Evolutionary conservation across 2,113 vertebrate genomes (phyloP).

Genomic region (Oreochromis niloticus): DNA sequence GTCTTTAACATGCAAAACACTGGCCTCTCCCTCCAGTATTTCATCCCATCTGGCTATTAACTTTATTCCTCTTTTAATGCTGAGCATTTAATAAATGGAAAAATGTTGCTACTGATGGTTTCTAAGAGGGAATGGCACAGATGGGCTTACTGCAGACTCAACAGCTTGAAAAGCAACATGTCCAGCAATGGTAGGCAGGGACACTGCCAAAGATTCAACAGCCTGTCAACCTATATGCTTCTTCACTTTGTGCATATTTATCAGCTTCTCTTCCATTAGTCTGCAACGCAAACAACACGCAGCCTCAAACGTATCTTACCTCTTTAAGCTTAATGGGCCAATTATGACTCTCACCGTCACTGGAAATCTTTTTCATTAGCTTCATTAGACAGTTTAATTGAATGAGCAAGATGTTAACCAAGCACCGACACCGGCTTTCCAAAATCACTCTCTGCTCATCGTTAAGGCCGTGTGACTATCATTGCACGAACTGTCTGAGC

Average conservation of each 20-base stretch:
- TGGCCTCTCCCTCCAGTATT: neutral
- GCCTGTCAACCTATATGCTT: slow-evolving; percentile 49
- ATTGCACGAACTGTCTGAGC: neutral
- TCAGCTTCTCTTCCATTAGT: neutral
- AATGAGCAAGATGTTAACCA: neutral
- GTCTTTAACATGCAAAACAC: slow-evolving; percentile 25
- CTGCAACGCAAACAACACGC: neutral
- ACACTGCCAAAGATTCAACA: slow-evolving; percentile 60
- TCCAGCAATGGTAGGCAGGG: slow-evolving; percentile 33
- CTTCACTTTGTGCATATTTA: slow-evolving; percentile 43
- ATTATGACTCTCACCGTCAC: neutral
- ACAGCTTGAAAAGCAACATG: slow-evolving; percentile 75
- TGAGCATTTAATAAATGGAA: slow-evolving; percentile 15
- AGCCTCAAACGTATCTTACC: neutral
- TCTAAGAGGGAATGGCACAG: slow-evolving; percentile 55
- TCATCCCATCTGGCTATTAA: slow-evolving; percentile 35
- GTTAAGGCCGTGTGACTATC: neutral
- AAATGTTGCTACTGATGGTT: slow-evolving; percentile 24
- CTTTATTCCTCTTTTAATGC: neutral
- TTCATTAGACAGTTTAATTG: neutral
- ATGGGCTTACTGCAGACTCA: slow-evolving; percentile 65
- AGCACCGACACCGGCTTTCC: neutral
- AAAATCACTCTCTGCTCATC: neutral
- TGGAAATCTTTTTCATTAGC: slow-evolving; percentile 2
- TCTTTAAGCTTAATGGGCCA: neutral